phyloP scores from a whole-genome alignment of 2,888 invertebrate species.

The Dendrolimus houi region DNA sequence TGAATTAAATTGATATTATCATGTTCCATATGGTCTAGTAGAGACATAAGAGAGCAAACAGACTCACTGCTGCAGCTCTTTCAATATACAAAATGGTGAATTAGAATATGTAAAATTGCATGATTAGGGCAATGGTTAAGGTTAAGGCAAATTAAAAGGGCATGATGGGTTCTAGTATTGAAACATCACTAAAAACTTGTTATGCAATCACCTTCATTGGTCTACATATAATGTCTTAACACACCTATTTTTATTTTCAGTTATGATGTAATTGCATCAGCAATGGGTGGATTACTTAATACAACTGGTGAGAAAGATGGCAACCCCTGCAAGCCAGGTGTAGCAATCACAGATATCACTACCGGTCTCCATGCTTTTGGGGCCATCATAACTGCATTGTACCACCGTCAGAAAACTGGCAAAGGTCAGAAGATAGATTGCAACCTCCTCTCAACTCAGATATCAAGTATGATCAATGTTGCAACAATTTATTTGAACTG shows the following conservation, averaged over 20 bases:
- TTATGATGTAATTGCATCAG: constrained; percentile 96
- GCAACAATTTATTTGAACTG: constrained; percentile 94
- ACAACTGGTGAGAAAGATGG: constrained; percentile 92
- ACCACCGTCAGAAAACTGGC: constrained; percentile 85
- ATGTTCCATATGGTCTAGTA: too few species aligned
- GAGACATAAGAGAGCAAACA: too few species aligned
- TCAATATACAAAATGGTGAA: too few species aligned
- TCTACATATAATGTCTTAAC: too few species aligned
- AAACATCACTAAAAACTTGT: too few species aligned
- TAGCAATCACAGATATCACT: constrained; percentile 94
- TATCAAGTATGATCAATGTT: constrained; percentile 91
- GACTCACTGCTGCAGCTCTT: too few species aligned
- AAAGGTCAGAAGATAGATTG: constrained; percentile 95
- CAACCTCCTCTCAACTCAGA: constrained; percentile 94
- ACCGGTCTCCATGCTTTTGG: constrained; percentile 97
- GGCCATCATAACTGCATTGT: constrained; percentile 93
- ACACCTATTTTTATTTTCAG: constrained; percentile 30
- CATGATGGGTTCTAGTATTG: too few species aligned
- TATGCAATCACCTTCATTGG: too few species aligned
- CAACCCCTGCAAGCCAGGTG: constrained; percentile 92
- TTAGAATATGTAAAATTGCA: too few species aligned
- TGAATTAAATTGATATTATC: too few species aligned
- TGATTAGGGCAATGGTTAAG: too few species aligned
- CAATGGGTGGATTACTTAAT: constrained; percentile 91
- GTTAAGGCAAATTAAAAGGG: too few species aligned